Base-by-base conservation (phyloP, 2,797 vertebrate species). In the Microchirus variegatus region DNA sequence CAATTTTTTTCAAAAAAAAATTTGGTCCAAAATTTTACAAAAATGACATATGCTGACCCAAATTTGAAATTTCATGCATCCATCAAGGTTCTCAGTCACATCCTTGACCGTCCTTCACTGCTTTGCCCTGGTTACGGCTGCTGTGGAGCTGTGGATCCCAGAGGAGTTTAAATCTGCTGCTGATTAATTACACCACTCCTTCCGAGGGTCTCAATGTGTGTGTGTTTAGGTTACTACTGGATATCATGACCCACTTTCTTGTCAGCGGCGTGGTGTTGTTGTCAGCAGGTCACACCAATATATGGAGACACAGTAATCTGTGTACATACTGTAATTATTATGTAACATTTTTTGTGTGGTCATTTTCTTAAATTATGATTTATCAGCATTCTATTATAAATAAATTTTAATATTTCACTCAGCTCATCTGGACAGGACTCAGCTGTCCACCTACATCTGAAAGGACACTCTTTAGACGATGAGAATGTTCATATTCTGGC, bases 81-180 rank as follows among this genome's bases (percentile, higher is more conserved):
- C 12, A 2, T 40, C 37, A 38, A 19, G 12, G 18, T 5, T 13
- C 38, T 13, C 13, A 10, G 16, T 26, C 38, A 42, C 12, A 54
- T 9, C 18, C 18, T 14, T 26, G 38, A 22, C 18, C 10, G 18
- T 42, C 38, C 53, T 54, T 42, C 17, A 54, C 53, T 22, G 4
- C 14, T 31, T 26, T 26, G 42, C 10, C 42, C 31, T 37, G 7
- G 26, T 9, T 31, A 41, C 22, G 17, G n/a, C 41, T 45, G 41
- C 12, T 44, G 44, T 46, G 7, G 18, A 8, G 15, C 7, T 5
- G 22, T 35, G 26, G 37, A 60, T 60, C 47, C 47, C 47, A 60
- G 15, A 42, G 47, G 58, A 43, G 26, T 50, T 41, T 37, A 15
- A 47, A 58, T 46, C 26, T 22, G 55, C 35, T 11, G 16, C 35